Evolutionary conservation across 2,113 vertebrate species (phyloP).

Genomic region (Phasianus colchicus): DNA sequence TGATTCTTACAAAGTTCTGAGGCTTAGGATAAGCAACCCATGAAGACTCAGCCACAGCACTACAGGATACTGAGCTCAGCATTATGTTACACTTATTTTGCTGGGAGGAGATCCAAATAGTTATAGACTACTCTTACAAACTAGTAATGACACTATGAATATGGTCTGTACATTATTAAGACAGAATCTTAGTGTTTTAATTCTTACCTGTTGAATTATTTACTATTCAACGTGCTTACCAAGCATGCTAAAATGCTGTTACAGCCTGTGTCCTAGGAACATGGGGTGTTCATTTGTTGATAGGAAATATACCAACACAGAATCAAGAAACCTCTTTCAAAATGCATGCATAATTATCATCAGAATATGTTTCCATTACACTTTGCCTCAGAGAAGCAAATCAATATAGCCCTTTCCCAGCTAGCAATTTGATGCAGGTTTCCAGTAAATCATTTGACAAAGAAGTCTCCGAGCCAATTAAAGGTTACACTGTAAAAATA

Average conservation of each 20-base stretch:
- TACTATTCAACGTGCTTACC: neutral
- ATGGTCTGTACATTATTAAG: rapidly evolving
- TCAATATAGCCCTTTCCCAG: neutral
- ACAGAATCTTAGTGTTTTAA: neutral
- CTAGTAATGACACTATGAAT: neutral
- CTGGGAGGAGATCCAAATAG: neutral
- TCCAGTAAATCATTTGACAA: neutral
- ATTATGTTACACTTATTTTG: rapidly evolving
- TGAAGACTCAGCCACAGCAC: neutral
- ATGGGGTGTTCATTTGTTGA: neutral
- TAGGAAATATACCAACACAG: neutral
- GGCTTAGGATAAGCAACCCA: neutral
- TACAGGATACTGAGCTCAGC: rapidly evolving
- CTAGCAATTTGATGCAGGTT: neutral
- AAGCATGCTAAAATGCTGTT: neutral
- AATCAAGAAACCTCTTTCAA: neutral
- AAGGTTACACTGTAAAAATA: neutral
- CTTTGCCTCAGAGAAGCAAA: neutral
- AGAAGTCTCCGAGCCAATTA: neutral
- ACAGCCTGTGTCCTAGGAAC: neutral
- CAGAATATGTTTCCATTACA: neutral
- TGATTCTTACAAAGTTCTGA: neutral
- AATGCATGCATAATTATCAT: neutral
- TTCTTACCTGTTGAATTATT: neutral
- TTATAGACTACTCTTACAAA: rapidly evolving